A percentile compares a stretch with the other conserved stretches of the same genome.
Conservation (phyloP, 2,888 invertebrate species). For the Chrysolina americana region DNA sequence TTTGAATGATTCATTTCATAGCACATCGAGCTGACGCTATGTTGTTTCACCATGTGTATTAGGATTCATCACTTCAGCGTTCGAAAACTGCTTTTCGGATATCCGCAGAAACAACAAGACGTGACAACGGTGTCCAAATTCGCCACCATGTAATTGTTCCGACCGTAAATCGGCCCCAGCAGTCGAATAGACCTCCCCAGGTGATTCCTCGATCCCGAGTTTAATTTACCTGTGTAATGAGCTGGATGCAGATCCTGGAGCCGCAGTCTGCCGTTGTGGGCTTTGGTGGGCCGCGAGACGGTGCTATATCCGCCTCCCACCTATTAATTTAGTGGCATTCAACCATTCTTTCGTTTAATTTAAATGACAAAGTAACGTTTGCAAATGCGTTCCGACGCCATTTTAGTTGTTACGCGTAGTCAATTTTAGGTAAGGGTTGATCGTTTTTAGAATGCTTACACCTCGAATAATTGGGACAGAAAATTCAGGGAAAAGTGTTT, state of each 20-base stretch:
- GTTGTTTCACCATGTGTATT: too few species aligned
- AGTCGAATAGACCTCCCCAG: conserved; percentile 62
- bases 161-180: conserved; percentile 56
- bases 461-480: conserved; percentile 27
- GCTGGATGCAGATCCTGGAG: conserved; percentile 62
- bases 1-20: too few species aligned
- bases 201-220: conserved; percentile 61
- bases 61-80: background rate
- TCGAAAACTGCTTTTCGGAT: background rate
- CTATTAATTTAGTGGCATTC: conserved; percentile 57
- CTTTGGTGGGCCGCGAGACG: conserved; percentile 37
- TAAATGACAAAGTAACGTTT: conserved; percentile 54
- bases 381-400: conserved; percentile 46
- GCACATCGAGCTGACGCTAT: too few species aligned
- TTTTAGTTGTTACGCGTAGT: conserved; percentile 40
- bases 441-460: conserved; percentile 35
- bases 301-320: conserved; percentile 32
- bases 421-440: conserved; percentile 48
- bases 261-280: conserved; percentile 43
- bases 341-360: conserved; percentile 56
- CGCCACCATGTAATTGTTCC: conserved; percentile 56
- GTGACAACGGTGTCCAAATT: conserved; percentile 38
- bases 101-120: background rate
- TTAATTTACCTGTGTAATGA: conserved; percentile 69
- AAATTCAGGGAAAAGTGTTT: background rate